Base-by-base conservation (phyloP, 30 jellyfish, hydroid and myxozoan species). In the Aurelia aurita region DNA sequence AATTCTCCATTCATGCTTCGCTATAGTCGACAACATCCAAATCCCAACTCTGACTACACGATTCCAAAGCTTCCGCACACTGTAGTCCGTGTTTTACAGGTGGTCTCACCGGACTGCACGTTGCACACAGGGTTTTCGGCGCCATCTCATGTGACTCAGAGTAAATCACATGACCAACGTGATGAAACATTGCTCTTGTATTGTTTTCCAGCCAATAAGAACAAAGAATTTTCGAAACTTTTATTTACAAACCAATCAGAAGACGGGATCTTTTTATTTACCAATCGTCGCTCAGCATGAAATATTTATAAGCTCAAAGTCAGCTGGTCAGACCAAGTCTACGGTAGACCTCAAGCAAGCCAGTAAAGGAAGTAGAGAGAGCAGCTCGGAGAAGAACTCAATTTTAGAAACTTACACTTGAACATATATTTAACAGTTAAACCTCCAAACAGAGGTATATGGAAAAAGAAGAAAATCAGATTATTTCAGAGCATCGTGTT, bases 381-480 rank as follows among this genome's bases (percentile, higher is more conserved):
- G n/a, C 44, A 27, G 25, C 69, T 64, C 76, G 1, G 25, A 59
- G 53, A 15, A 25, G 2, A 22, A 19, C 32, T 12, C 62, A 58
- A 28, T 25, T 74, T n/a, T 3, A 55, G 12, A 51, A 58, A 53
- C 1, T 74, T 27, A 51, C 6, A 9, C 28, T 53, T 16, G 3
- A 73, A 54, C 20, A 74, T 18, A 13, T 18, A n/a, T 14, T 27
- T 13, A 3, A 43, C 35, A 22, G 21, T 49, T 18, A 2, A 79
- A 51, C 35, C 58, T 20, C 53, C 32, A 45, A 53, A 82, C 15
- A 13, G 58, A 73, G 53, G 83, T 82, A 69, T 63, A 82, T 82
- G 91, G 91, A 82, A 68, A 82, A 28, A 82, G 91, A 82, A 82
- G 91, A 82, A 69, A 82, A 82, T 72, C 73, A 58, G 18, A 82